These are phyloP conservation scores for Plebejus argus DNA, from an alignment of 2,888 invertebrate genomes.

Conservation along the genomic window DNA sequence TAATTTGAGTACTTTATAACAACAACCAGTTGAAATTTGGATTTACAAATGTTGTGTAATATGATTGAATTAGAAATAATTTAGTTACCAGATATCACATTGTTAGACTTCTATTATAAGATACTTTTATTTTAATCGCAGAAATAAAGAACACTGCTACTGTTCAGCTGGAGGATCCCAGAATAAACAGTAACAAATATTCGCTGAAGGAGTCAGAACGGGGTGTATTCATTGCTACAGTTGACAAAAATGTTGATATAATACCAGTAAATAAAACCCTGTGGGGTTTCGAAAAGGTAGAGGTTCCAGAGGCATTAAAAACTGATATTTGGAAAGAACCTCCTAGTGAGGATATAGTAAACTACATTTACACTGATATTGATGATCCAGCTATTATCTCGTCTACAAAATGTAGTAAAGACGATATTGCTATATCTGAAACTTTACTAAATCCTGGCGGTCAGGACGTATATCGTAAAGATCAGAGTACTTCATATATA, in stretches of 20 bases:
- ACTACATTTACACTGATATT: conserved; percentile 52
- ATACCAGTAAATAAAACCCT: conserved; percentile 49
- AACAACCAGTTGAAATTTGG: background rate
- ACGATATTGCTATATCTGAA: background rate
- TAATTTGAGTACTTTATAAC: background rate
- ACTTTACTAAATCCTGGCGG: background rate
- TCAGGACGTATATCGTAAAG: background rate
- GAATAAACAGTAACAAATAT: conserved; percentile 59
- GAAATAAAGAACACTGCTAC: conserved; percentile 59
- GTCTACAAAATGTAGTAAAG: background rate
- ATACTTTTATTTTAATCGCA: conserved; percentile 50
- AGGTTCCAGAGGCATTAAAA: conserved; percentile 54
- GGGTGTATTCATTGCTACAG: conserved; percentile 47
- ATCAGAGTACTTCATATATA: background rate
- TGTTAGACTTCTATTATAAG: background rate
- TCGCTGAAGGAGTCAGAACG: conserved; percentile 49
- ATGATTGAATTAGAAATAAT: background rate
- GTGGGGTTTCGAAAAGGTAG: conserved; percentile 51
- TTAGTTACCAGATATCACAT: background rate
- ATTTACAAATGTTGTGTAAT: background rate
- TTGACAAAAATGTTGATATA: conserved; percentile 53
- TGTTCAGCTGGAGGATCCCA: conserved; percentile 60
- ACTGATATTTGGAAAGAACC: conserved; percentile 40
- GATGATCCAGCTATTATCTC: conserved; percentile 46
- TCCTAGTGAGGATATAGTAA: conserved; percentile 46